phyloP scores from a whole-genome alignment of 2,888 invertebrate species.

The Apamea epomidion region DNA sequence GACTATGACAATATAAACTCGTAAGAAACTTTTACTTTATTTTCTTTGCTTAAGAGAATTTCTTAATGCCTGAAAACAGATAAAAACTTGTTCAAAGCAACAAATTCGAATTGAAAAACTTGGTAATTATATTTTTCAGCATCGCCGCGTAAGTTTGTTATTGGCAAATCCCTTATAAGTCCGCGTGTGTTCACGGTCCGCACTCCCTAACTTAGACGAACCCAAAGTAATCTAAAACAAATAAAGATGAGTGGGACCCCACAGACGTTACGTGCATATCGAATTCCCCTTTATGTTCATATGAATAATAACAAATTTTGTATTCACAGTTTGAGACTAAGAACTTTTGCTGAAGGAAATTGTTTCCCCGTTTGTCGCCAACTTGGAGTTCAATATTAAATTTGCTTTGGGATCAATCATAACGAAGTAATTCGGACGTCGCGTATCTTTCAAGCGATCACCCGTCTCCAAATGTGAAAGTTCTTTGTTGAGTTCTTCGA shows the following conservation, averaged over 20 bases:
- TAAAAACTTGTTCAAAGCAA: constrained; percentile 70
- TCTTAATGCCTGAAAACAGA: constrained; percentile 55
- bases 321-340: constrained; percentile 75
- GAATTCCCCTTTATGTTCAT: constrained; percentile 82
- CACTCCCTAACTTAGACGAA: constrained; percentile 78
- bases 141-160: constrained; percentile 67
- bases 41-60: constrained; percentile 58
- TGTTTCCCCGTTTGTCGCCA: constrained; percentile 69
- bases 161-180: constrained; percentile 80
- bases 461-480: constrained; percentile 6
- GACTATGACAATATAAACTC: constrained; percentile 37
- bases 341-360: constrained; percentile 68
- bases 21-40: constrained; percentile 44
- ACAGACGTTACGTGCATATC: constrained; percentile 84
- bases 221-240: constrained; percentile 89
- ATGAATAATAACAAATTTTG: constrained; percentile 83
- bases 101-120: constrained; percentile 83
- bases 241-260: constrained; percentile 87
- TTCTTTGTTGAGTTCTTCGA: constrained; percentile 29
- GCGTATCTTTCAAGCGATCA: constrained; percentile 33
- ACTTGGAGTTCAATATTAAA: constrained; percentile 63
- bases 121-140: constrained; percentile 80
- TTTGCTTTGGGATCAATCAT: constrained; percentile 57
- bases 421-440: constrained; percentile 52
- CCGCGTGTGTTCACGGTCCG: constrained; percentile 78